phyloP scores from a whole-genome alignment of 2,797 vertebrate species.

The Arremon brunneinucha region DNA sequence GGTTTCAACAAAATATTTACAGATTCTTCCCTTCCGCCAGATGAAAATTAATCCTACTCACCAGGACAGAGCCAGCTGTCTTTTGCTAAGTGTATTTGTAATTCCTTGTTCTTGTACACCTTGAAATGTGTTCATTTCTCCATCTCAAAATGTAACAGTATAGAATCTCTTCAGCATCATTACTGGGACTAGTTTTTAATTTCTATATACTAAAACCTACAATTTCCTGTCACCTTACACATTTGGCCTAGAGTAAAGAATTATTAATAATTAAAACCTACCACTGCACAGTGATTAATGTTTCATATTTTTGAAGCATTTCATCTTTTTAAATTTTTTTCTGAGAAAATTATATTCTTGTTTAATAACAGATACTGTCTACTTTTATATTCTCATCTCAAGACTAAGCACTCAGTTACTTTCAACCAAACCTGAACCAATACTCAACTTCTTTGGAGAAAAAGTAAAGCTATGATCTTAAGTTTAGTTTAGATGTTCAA shows the following conservation, averaged over 20 bases:
- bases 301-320: neutral
- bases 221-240: neutral
- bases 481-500: neutral
- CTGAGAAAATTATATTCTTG: neutral
- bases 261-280: conserved; percentile 11
- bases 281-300: neutral
- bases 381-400: neutral
- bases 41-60: neutral
- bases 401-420: neutral
- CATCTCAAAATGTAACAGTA: neutral
- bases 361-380: neutral
- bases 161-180: neutral
- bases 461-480: neutral
- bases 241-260: neutral
- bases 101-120: neutral
- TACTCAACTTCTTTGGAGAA: neutral
- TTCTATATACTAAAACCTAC: neutral
- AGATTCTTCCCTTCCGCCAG: conserved; percentile 9
- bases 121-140: neutral
- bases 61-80: neutral
- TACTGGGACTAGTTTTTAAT: neutral
- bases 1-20: conserved; percentile 39
- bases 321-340: neutral
- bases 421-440: neutral
- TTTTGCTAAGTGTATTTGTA: neutral